A percentile compares a stretch with the other conserved stretches of the same genome.
phyloP scores from a whole-genome alignment of 2,113 vertebrate species.

The cat (Felis catus) region F.catus_Fca126_mat1.0 CM031420.1:13129501-13130000 shows the following conservation, averaged over 20 bases:
- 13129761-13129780: fast-evolving
- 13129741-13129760: not conserved
- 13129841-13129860: not conserved
- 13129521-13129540: not conserved
- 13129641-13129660: not conserved
- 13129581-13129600: not conserved
- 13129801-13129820: not conserved
- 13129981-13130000: not conserved
- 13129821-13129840: not conserved
- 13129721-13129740: not conserved
- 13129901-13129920: not conserved
- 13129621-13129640: not conserved
- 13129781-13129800: not conserved
- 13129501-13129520: not conserved
- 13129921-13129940: not conserved
- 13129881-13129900: not conserved
- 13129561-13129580: not conserved
- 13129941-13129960: not conserved
- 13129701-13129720: not conserved
- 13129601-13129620: not conserved
- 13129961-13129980: not conserved
- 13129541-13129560: not conserved
- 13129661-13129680: not conserved
- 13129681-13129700: not conserved
- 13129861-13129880: not conserved